Conservation (phyloP, 2,888 invertebrate species). For the Pseudococcus viburni region DNA sequence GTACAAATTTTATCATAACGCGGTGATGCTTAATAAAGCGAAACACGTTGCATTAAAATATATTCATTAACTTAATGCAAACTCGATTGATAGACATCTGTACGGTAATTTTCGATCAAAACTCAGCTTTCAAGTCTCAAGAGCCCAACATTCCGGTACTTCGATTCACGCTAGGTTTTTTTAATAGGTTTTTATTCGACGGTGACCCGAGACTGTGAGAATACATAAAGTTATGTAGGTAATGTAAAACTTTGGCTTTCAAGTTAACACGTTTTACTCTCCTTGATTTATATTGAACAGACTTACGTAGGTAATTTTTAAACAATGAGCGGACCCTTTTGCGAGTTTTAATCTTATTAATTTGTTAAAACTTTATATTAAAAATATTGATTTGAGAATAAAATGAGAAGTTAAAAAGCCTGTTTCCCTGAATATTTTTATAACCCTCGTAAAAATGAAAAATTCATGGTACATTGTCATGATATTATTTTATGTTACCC, state of each 20-base stretch:
- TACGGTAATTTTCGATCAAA: neutral
- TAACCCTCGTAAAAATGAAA: constrained; percentile 37
- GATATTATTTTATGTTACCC: constrained; percentile 62
- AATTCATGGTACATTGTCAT: constrained; percentile 61
- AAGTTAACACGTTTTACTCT: neutral
- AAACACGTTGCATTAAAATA: constrained; percentile 2
- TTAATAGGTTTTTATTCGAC: neutral
- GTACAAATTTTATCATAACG: constrained; percentile 14
- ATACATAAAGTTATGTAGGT: neutral
- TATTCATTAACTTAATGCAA: constrained; percentile 4
- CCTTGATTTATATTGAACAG: neutral
- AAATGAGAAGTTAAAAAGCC: constrained; percentile 44
- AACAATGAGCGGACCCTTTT: neutral
- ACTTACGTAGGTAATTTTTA: neutral
- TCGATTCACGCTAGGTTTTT: neutral
- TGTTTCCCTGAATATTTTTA: constrained; percentile 50
- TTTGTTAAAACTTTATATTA: constrained; percentile 44
- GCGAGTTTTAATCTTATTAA: constrained; percentile 34
- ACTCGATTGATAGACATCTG: neutral
- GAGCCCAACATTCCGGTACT: neutral
- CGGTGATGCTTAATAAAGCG: neutral
- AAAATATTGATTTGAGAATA: constrained; percentile 45
- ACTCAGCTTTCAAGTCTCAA: neutral
- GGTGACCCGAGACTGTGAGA: neutral
- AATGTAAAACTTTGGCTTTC: neutral